Evolutionary conservation across 1,140 invertebrate species (phyloP).

Genomic region (Tetragonula clypearis): DNA sequence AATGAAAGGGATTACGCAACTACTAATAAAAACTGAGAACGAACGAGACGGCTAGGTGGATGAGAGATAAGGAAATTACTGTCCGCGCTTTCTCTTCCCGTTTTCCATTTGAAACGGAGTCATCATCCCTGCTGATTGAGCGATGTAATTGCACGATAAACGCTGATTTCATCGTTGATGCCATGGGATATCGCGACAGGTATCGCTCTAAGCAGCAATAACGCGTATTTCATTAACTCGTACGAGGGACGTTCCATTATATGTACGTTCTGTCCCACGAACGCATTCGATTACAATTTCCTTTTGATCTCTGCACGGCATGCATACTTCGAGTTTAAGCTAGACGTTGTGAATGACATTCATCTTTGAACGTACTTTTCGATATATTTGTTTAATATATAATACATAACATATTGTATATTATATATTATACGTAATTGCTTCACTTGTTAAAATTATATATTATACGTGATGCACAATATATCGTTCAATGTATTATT

Average conservation of each 20-base stretch:
- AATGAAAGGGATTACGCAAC: background rate
- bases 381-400: no score
- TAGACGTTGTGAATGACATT: no score
- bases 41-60: conserved; percentile 4
- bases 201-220: background rate
- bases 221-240: conserved; percentile 21
- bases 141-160: conserved; percentile 2
- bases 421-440: no score
- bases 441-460: no score
- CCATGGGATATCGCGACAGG: no score
- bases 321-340: background rate
- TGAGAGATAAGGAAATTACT: conserved; percentile 21
- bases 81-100: conserved; percentile 30
- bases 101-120: conserved; percentile 10
- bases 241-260: conserved; percentile 12
- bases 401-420: no score
- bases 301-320: background rate
- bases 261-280: background rate
- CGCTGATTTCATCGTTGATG: background rate
- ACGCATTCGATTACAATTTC: conserved; percentile 11
- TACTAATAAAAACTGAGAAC: background rate
- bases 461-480: no score
- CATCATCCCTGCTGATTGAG: background rate
- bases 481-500: no score
- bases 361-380: background rate